Percentiles rank a stretch among this genome's conserved stretches.
Evolutionary conservation across 1,140 invertebrate genomes (phyloP).

Genomic region (Sitodiplosis mosellana): DNA sequence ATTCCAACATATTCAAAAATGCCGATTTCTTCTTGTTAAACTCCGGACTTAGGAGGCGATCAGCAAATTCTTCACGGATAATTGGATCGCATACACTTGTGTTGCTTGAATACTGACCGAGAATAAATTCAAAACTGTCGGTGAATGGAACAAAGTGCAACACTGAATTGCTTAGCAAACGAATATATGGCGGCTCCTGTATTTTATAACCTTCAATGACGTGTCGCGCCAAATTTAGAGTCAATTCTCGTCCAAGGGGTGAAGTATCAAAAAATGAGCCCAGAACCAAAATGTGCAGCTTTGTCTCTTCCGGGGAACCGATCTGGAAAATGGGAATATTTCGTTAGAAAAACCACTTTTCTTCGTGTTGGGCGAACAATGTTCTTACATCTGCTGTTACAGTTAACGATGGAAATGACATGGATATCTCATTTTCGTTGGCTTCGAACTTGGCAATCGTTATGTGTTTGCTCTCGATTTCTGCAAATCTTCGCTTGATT

Average conservation of each 20-base stretch:
- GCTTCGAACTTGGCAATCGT: conserved; percentile 39
- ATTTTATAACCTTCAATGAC: conserved; percentile 47
- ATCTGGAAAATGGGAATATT: conserved; percentile 27
- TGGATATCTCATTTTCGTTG: conserved; percentile 30
- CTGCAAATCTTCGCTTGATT: conserved; percentile 37
- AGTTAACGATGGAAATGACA: conserved; percentile 17
- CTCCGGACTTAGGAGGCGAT: conserved; percentile 15
- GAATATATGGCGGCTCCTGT: conserved; percentile 38
- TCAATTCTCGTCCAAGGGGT: conserved; percentile 64
- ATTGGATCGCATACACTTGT: conserved; percentile 19
- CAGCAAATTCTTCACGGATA: conserved; percentile 18
- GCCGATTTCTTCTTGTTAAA: conserved; percentile 11
- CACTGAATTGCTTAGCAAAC: conserved; percentile 48
- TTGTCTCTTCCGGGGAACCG: conserved; percentile 52
- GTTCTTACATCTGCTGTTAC: conserved; percentile 18
- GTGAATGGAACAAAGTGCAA: conserved; percentile 57
- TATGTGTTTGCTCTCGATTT: conserved; percentile 43
- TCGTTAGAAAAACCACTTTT: not conserved
- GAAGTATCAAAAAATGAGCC: conserved; percentile 71
- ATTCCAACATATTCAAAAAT: conserved; percentile 16
- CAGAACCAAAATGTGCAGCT: conserved; percentile 62
- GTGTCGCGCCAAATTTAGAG: conserved; percentile 65
- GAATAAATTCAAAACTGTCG: conserved; percentile 12
- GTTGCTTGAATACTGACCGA: conserved; percentile 13
- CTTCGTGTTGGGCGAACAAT: not conserved